Evolutionary conservation across 2,113 vertebrate species (phyloP).

Genomic region (Hippopotamus amphibius): DNA sequence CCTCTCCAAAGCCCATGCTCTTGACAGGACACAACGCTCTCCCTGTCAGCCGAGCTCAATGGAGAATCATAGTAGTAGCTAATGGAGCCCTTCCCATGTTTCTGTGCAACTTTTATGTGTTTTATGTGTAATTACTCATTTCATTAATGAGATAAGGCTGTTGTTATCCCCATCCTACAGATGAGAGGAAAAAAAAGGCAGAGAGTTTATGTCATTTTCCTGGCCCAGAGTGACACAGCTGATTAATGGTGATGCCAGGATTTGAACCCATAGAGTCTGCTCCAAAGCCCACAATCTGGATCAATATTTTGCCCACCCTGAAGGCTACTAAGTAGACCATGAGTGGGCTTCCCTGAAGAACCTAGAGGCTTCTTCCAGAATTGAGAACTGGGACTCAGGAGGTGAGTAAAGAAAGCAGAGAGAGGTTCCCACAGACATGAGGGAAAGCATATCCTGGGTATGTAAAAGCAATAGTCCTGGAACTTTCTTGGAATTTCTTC

Average conservation of each 20-base stretch:
- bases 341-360: not conserved
- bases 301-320: not conserved
- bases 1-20: not conserved
- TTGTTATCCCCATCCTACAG: not conserved
- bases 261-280: constrained; percentile 5
- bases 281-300: not conserved
- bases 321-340: not conserved
- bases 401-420: not conserved
- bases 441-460: not conserved
- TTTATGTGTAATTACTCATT: constrained; percentile 3
- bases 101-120: constrained; percentile 4
- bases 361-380: not conserved
- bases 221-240: not conserved
- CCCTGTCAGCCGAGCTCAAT: not conserved
- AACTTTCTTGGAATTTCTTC: not conserved
- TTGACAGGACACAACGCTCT: not conserved
- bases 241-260: not conserved
- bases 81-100: not conserved
- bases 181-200: not conserved
- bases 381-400: not conserved
- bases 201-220: not conserved
- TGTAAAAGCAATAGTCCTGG: not conserved
- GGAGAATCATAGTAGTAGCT: not conserved
- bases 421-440: not conserved
- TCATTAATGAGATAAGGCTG: constrained; percentile 6